These are phyloP conservation scores for Egretta garzetta DNA, from an alignment of 2,113 vertebrate species.

Conservation along the genomic window DNA sequence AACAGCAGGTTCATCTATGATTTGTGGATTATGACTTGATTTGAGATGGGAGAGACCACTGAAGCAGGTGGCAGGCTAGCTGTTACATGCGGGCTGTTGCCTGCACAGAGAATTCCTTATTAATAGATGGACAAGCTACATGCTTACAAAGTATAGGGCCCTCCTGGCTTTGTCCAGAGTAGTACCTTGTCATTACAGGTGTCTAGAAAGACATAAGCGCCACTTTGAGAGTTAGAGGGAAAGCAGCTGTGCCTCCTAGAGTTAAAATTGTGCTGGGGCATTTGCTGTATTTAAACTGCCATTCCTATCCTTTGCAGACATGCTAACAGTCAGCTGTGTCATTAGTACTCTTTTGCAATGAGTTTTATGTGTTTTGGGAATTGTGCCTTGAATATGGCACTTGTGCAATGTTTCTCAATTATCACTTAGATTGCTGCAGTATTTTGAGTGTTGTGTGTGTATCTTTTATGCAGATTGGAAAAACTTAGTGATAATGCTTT, in stretches of 20 bases:
- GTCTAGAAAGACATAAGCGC: background rate
- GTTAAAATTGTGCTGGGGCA: background rate
- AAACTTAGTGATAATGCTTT: background rate
- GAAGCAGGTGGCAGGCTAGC: background rate
- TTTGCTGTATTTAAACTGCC: background rate
- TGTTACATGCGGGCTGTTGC: background rate
- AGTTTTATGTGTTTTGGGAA: background rate
- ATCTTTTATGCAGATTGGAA: background rate
- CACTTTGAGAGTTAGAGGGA: background rate
- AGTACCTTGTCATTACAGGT: background rate
- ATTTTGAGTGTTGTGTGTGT: background rate
- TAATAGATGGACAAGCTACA: background rate
- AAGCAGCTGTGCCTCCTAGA: background rate
- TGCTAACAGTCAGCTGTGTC: background rate
- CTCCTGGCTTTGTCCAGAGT: background rate
- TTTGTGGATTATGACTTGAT: background rate
- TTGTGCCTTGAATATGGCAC: background rate
- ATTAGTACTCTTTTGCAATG: background rate
- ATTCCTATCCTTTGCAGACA: background rate
- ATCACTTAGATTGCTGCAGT: background rate
- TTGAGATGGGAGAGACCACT: background rate
- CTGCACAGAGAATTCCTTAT: background rate
- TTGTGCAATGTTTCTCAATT: background rate
- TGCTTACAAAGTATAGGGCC: background rate
- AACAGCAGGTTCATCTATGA: background rate